phyloP scores from a whole-genome alignment of 2,888 invertebrate species.

The Apomyelois bistriatella region DNA sequence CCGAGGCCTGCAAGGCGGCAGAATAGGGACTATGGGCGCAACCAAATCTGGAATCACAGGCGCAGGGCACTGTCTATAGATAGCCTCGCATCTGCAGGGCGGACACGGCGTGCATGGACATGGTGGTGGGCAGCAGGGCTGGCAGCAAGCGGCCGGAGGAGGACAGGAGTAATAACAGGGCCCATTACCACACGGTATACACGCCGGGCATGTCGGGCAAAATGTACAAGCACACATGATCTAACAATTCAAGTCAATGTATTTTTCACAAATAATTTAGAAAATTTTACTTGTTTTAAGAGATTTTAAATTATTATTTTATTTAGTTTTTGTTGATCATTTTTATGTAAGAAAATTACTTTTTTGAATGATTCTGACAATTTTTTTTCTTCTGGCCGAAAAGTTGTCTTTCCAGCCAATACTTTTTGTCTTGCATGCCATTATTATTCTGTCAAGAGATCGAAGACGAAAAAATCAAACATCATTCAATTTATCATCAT shows the following conservation, averaged over 20 bases:
- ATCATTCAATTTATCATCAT: background rate
- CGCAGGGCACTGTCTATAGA: slow-evolving; percentile 59
- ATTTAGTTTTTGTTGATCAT: background rate
- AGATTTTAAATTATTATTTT: slow-evolving; percentile 1
- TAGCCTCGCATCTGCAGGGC: slow-evolving; percentile 56
- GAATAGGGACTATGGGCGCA: slow-evolving; percentile 62
- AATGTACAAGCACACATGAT: slow-evolving; percentile 54
- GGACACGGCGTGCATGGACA: slow-evolving; percentile 66
- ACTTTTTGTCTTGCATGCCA: background rate
- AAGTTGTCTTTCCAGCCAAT: background rate
- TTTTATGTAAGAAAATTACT: background rate
- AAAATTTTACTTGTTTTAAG: slow-evolving; percentile 3
- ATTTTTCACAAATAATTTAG: slow-evolving; percentile 25
- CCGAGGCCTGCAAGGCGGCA: slow-evolving; percentile 60
- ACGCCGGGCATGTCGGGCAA: slow-evolving; percentile 63
- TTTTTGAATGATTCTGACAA: background rate
- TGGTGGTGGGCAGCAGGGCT: slow-evolving; percentile 63
- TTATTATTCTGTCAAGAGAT: background rate
- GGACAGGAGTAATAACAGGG: slow-evolving; percentile 54
- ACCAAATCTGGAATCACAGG: slow-evolving; percentile 61
- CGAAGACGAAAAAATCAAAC: background rate
- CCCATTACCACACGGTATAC: slow-evolving; percentile 59
- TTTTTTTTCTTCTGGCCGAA: background rate
- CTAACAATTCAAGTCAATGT: background rate
- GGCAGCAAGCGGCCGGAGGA: slow-evolving; percentile 53